Evolutionary conservation across 2,797 vertebrate genomes (phyloP), one percentile per base, ranked within the genome.

Genomic region (Phaenicophaeus curvirostris): DNA sequence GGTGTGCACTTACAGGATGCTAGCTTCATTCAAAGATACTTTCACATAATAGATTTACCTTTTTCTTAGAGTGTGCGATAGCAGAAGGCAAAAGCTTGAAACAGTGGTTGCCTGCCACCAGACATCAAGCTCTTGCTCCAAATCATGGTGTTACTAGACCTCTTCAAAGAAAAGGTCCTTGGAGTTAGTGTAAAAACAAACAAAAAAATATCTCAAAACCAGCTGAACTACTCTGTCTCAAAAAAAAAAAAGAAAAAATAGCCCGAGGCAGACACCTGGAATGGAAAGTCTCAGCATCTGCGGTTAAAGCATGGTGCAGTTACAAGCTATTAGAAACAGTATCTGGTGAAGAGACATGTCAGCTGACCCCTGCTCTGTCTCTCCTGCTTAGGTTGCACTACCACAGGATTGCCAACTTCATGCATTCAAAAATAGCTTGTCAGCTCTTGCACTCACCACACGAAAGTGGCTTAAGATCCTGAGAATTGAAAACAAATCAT

Each of bases 271-370:
- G 50, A 68, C 92, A 92, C 90, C 90, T 94, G 93, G 89, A 92
- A 91, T 95, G 79, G 78, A 87, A 92, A 85, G 58, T 69, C 90
- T 96, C 75, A 62, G 85, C 90, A 92, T 61, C 85, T 76, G 68
- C 61, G 74, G 88, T 90, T 95, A 71, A 78, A 73, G 53, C 54
- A 79, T 68, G 46, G 77, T 93, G 42, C 79, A 77, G 75, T 93
- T 91, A 41, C 48, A 85, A 87, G 85, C 66, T 87, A 68, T 94
- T 89, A 87, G 94, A 94, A 95, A 15, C 58, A 85, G 54, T 93
- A 89, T 89, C 78, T 91, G 79, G 85, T 81, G 31, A 89, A 89
- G 71, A 95, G 84, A 80, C 76, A 30, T 30, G 81, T 89, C 18
- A 4, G 66, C 75, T 94, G 90, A 96, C 81, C 94, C 87, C 63